These are phyloP conservation scores for Pseudococcus jackbeardsleyi DNA, from an alignment of 2,888 invertebrate species.

Conservation along the genomic window DNA sequence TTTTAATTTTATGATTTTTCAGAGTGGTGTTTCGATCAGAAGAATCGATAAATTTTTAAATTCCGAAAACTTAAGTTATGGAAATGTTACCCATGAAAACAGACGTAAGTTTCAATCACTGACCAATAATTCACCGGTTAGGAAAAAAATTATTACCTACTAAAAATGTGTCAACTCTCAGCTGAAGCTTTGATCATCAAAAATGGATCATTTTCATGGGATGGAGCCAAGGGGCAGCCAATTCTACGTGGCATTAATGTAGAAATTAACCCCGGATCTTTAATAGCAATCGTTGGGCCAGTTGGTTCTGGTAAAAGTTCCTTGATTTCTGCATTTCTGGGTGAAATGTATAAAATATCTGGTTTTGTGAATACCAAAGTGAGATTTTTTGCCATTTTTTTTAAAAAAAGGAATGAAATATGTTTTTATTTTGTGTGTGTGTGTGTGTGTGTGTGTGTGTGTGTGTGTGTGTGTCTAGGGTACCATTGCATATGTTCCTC, in stretches of 20 bases:
- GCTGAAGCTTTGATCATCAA: slow-evolving; percentile 86
- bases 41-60: slow-evolving; percentile 74
- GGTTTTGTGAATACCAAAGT: slow-evolving; percentile 83
- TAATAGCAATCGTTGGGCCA: slow-evolving; percentile 89
- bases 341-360: slow-evolving; percentile 90
- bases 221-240: slow-evolving; percentile 73
- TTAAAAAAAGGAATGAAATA: neutral
- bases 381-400: slow-evolving; percentile 3
- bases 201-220: slow-evolving; percentile 92
- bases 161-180: slow-evolving; percentile 70
- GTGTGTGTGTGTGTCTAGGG: too few relatives aligned
- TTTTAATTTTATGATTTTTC: slow-evolving; percentile 64
- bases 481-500: slow-evolving; percentile 86
- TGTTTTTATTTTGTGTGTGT: too few relatives aligned
- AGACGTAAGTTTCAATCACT: slow-evolving; percentile 68
- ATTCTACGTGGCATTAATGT: slow-evolving; percentile 83
- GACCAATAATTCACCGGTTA: neutral
- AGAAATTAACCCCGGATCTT: slow-evolving; percentile 76
- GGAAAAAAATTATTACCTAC: neutral
- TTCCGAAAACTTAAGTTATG: slow-evolving; percentile 73
- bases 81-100: slow-evolving; percentile 70
- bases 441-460: too few relatives aligned
- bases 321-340: slow-evolving; percentile 85
- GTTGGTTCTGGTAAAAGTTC: slow-evolving; percentile 93
- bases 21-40: slow-evolving; percentile 73